phyloP scores from a whole-genome alignment of 2,888 invertebrate species.

The Lasioglossum morio region DNA sequence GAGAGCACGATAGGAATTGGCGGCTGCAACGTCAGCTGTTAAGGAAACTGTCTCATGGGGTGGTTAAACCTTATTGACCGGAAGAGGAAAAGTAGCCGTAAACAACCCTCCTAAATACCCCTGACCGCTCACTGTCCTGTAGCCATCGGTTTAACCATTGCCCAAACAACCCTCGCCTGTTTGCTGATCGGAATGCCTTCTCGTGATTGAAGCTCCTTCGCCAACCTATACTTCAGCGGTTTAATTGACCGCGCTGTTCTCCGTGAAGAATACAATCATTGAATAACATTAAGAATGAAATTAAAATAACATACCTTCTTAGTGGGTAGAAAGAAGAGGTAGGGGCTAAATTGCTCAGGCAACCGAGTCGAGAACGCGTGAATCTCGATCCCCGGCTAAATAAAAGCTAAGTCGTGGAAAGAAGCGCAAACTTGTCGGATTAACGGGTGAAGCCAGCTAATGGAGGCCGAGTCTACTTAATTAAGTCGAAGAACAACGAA shows the following conservation, averaged over 20 bases:
- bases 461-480: constrained; percentile 6
- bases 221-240: constrained; percentile 40
- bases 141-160: constrained; percentile 80
- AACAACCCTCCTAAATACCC: constrained; percentile 81
- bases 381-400: background rate
- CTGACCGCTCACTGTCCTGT: constrained; percentile 72
- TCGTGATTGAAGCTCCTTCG: constrained; percentile 62
- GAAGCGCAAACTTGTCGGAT: background rate
- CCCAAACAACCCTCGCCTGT: constrained; percentile 81
- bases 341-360: background rate
- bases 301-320: background rate
- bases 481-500: constrained; percentile 18
- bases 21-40: constrained; percentile 79
- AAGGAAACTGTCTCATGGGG: constrained; percentile 71
- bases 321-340: background rate
- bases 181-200: constrained; percentile 79
- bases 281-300: no score
- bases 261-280: background rate
- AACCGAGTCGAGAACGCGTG: background rate
- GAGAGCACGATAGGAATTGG: constrained; percentile 68
- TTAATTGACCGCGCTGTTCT: background rate
- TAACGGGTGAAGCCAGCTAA: background rate
- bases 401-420: background rate
- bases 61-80: constrained; percentile 77
- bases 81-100: constrained; percentile 77